Base-by-base conservation (phyloP, 2,113 vertebrate genomes). In the Fukomys damarensis region DNA sequence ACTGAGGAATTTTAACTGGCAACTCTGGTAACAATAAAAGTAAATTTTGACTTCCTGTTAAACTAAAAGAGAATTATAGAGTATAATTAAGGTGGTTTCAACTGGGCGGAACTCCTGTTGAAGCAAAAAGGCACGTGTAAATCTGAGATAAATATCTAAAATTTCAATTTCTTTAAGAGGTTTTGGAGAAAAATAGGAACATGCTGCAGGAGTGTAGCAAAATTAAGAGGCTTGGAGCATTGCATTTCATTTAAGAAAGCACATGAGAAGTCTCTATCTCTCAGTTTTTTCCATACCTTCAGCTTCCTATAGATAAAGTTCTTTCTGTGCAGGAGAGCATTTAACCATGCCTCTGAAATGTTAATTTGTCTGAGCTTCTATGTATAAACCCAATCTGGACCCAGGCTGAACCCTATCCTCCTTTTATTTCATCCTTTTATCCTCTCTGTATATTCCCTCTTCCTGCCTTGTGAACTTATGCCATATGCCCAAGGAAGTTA, bases 21-120 rank as follows among this genome's bases (percentile, higher is more conserved):
- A 90, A 83, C 46, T 30, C 43, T 82, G 63, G n/a, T 63, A 94
- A 89, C 30, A 94, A 82, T 79, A 41, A 77, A 86, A 30, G 35
- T 61, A 82, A 83, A 80, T 56, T 89, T 54, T 94, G 74, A 92
- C n/a, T 96, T 95, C 96, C 43, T 95, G 20, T 93, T 93, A 88
- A 14, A 72, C 72, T 76, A 35, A 95, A 86, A n/a, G 1, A 82
- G 9, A 77, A 77, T 83, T 83, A 77, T 88, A 83, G 54, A 77
- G 11, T 63, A 58, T 58, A 82, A 92, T 5, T 24, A 41, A 46
- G 9, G 46, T 43, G 22, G 54, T 79, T 90, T 89, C 35, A 59
- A 26, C 28, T 46, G 32, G 16, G 20, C 32, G n/a, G 32, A 2
- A 13, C 28, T 52, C 41, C 66, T 72, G 24, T 17, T 74, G 19